These are phyloP conservation scores for Pangasianodon gigas DNA, from an alignment of 2,113 vertebrate species.

Conservation along the genomic window DNA sequence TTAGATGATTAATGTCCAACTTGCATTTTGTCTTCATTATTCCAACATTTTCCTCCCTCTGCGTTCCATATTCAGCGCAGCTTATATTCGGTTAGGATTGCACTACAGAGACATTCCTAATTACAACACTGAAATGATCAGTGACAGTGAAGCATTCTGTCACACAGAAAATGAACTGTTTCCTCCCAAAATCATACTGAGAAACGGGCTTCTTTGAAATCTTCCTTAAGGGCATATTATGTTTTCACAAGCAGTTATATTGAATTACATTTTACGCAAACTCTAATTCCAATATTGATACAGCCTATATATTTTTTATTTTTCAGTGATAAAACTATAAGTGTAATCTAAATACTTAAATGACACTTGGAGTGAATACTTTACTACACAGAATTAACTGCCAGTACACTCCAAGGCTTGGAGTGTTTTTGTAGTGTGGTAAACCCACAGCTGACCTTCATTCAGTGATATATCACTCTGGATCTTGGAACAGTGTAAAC, in stretches of 20 bases:
- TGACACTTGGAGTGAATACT: slow-evolving; percentile 28
- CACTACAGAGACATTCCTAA: slow-evolving; percentile 41
- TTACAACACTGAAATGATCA: slow-evolving; percentile 51
- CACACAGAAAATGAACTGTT: slow-evolving; percentile 38
- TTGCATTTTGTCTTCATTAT: slow-evolving; percentile 41
- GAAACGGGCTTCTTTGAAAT: neutral
- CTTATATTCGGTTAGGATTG: slow-evolving; percentile 51
- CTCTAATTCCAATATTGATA: slow-evolving; percentile 21
- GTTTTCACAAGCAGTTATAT: slow-evolving; percentile 22
- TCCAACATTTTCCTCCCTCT: slow-evolving; percentile 43
- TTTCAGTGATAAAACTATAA: slow-evolving; percentile 28
- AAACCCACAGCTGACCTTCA: slow-evolving; percentile 49
- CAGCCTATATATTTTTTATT: slow-evolving; percentile 31
- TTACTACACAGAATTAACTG: slow-evolving; percentile 36
- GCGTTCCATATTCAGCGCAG: slow-evolving; percentile 46
- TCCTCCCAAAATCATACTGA: slow-evolving; percentile 20
- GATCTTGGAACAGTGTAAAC: slow-evolving; percentile 42
- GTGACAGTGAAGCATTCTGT: slow-evolving; percentile 24
- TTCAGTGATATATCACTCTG: slow-evolving; percentile 44
- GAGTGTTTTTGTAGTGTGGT: slow-evolving; percentile 42
- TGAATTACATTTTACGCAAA: slow-evolving; percentile 29
- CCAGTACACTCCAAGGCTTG: slow-evolving; percentile 34
- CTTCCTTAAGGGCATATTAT: slow-evolving; percentile 19
- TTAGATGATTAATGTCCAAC: slow-evolving; percentile 60
- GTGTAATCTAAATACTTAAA: slow-evolving; percentile 30